phyloP scores from a whole-genome alignment of 2,797 vertebrate species.

The Crenuchus spilurus region DNA sequence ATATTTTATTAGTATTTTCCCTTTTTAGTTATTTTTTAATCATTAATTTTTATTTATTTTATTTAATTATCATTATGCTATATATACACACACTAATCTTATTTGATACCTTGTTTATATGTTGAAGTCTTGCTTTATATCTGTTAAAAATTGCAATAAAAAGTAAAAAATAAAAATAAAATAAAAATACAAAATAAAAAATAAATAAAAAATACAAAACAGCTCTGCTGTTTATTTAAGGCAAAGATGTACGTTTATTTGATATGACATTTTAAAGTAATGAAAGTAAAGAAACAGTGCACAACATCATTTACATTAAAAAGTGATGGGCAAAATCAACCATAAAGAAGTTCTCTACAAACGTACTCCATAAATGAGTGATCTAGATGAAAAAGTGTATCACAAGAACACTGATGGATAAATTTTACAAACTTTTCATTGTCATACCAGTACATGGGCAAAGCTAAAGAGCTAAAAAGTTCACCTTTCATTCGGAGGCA shows the following conservation, averaged over 20 bases:
- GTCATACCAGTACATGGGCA: conserved; percentile 46
- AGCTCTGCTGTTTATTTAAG: conserved; percentile 35
- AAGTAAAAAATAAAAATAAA: too few species aligned
- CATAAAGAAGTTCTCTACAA: conserved; percentile 12
- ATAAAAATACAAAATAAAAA: too few species aligned
- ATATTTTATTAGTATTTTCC: too few species aligned
- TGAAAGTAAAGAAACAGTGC: conserved; percentile 35
- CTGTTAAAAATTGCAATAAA: too few species aligned
- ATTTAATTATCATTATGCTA: too few species aligned
- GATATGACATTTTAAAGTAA: conserved; percentile 47
- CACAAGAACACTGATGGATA: conserved; percentile 20
- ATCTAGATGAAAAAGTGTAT: neutral
- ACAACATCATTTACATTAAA: conserved; percentile 24
- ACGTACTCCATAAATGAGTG: conserved; percentile 8
- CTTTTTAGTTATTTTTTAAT: too few species aligned
- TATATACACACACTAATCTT: too few species aligned
- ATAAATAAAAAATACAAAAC: too few species aligned
- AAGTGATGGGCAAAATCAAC: conserved; percentile 32
- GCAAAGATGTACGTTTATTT: conserved; percentile 69
- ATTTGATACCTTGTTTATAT: too few species aligned
- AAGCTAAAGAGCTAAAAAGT: conserved; percentile 48
- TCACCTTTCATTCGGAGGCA: conserved; percentile 30
- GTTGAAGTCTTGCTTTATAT: too few species aligned
- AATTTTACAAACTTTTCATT: conserved; percentile 25
- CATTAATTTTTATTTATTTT: too few species aligned